Evolutionary conservation across 2,797 vertebrate species (phyloP), one percentile per base, ranked within the genome.

Genomic region (Dromococcyx pavoninus): DNA sequence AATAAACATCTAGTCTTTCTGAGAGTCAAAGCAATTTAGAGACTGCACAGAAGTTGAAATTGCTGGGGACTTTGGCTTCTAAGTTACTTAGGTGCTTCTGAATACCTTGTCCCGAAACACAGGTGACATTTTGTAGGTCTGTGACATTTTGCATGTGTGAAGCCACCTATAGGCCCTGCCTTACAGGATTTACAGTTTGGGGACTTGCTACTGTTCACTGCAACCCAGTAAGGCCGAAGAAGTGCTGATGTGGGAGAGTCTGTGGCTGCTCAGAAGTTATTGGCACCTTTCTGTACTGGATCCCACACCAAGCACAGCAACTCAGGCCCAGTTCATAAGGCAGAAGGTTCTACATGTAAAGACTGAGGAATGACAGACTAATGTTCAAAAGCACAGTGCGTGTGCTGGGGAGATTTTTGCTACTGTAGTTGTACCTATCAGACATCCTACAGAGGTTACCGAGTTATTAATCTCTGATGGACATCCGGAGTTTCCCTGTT

Each of bases 11-110:
- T 43, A 43, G 57, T 39, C 67, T 86, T 77, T 76, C 56, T 64
- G 60, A 81, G 93, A 62, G 39, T 74, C 79, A 88, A 88, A 91
- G 66, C 62, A 75, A 84, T 93, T 88, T 66, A 46, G 41, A 80
- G 70, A 50, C 32, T 51, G 60, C 76, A 71, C 14, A 43, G 73
- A 62, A 92, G 21, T 21, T 4, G 6, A 74, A 73, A 88, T 17
- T 82, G 30, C 48, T 32, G 53, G 17, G 33, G 60, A 88, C 50
- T 71, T 67, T 35, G 48, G 48, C 41, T 88, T 66, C 79, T 33
- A 37, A 89, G 70, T 86, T 58, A 70, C 60, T 84, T 56, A 51
- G 86, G 66, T 76, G 56, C 51, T 92, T 60, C 66, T n/a, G 71
- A 58, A 25, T n/a, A 23, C 30, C 35, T 46, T 53, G 62, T 14